phyloP scores from a whole-genome alignment of 2,797 vertebrate species.

The Psittacula echo region DNA sequence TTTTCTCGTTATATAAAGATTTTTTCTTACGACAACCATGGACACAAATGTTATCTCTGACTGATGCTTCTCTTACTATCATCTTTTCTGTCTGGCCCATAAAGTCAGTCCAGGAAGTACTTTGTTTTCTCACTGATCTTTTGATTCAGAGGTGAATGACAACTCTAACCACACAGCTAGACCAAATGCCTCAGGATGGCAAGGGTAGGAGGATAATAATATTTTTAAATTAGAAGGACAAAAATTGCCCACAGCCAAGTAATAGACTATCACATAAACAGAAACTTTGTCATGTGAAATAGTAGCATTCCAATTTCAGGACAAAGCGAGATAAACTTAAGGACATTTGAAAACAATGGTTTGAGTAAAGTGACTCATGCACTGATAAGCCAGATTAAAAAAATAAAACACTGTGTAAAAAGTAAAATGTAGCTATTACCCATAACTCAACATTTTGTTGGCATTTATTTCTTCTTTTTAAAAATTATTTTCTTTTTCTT shows the following conservation, averaged over 20 bases:
- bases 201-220: constrained; percentile 4
- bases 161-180: constrained; percentile 39
- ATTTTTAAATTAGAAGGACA: constrained; percentile 61
- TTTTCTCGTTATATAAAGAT: constrained; percentile 23
- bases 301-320: constrained; percentile 47
- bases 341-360: constrained; percentile 59
- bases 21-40: constrained; percentile 21
- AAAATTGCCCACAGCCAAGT: constrained; percentile 54
- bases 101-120: constrained; percentile 7
- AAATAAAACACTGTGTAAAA: constrained; percentile 16
- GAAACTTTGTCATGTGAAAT: constrained; percentile 40
- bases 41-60: constrained; percentile 31
- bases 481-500: constrained; percentile 4
- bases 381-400: constrained; percentile 45
- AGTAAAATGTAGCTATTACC: not conserved
- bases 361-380: constrained; percentile 29
- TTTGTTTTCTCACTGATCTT: constrained; percentile 49
- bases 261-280: constrained; percentile 41
- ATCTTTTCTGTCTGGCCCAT: constrained; percentile 20
- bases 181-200: constrained; percentile 38
- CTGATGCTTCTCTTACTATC: constrained; percentile 17
- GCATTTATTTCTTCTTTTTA: not conserved
- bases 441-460: not conserved
- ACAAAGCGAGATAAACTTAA: constrained; percentile 65
- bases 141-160: constrained; percentile 55